These are phyloP conservation scores for Diadumene lineata DNA, from an alignment of 92 coral and sea anemone species.

Conservation along the genomic window DNA sequence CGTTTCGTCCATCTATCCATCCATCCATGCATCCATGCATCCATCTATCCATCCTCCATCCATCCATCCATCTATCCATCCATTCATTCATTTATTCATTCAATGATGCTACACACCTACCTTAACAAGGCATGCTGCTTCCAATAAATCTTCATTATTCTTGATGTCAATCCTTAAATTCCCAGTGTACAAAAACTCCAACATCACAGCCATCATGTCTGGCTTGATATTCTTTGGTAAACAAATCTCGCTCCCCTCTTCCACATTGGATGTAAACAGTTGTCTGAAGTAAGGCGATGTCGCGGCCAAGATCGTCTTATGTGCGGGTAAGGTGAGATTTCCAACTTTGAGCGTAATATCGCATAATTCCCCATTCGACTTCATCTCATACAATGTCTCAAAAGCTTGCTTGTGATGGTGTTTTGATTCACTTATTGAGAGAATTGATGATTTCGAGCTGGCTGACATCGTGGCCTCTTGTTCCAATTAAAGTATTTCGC, in stretches of 20 bases:
- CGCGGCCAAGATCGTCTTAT: conserved; percentile 73
- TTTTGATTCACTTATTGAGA: conserved; percentile 15
- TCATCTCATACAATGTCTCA: conserved; percentile 65
- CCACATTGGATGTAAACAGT: conserved; percentile 24
- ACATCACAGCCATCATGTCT: conserved; percentile 57
- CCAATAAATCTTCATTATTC: conserved; percentile 60
- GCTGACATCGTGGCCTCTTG: no score
- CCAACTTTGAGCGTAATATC: conserved; percentile 71
- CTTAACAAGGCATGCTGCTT: conserved; percentile 63
- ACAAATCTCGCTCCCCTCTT: conserved; percentile 24
- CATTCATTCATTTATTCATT: no score
- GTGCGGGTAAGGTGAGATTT: conserved; percentile 73
- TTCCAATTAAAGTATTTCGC: no score
- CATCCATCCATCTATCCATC: no score
- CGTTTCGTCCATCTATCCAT: no score
- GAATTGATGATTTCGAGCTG: conserved; percentile 32
- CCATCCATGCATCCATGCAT: no score
- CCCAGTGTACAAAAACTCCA: conserved; percentile 87
- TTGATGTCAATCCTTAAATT: conserved; percentile 42
- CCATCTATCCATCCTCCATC: no score
- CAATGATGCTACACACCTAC: conserved; percentile 64
- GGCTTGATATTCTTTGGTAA: conserved; percentile 61
- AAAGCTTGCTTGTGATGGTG: conserved; percentile 28
- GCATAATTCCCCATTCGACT: conserved; percentile 73
- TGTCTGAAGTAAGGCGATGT: conserved; percentile 76